Evolutionary conservation across 92 coral and sea anemone species (phyloP).

Genomic region (Scolanthus callimorphus): DNA sequence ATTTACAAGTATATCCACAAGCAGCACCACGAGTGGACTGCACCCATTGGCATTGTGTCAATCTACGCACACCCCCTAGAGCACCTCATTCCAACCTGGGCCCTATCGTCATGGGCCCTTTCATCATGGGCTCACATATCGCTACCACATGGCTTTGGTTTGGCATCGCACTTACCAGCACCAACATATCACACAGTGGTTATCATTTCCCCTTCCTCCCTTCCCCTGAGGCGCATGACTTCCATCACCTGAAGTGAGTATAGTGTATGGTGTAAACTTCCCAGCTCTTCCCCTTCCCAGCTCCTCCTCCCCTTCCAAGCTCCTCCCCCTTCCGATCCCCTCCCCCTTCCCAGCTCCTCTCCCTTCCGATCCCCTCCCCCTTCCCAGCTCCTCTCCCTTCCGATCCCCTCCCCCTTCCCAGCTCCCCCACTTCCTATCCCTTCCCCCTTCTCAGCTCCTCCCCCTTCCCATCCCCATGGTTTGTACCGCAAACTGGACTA

Average conservation of each 20-base stretch:
- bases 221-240: constrained; percentile 98
- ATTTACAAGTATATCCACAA: constrained; percentile 90
- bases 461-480: too few species aligned
- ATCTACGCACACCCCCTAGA: constrained; percentile 92
- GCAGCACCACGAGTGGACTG: constrained; percentile 96
- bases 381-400: too few species aligned
- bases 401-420: too few species aligned
- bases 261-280: too few species aligned
- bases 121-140: constrained; percentile 95
- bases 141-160: constrained; percentile 98
- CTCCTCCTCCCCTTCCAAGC: too few species aligned
- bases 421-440: too few species aligned
- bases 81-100: constrained; percentile 75
- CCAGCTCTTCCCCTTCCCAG: too few species aligned
- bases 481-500: too few species aligned
- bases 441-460: too few species aligned
- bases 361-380: too few species aligned
- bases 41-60: constrained; percentile 84
- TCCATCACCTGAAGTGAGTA: constrained; percentile 95
- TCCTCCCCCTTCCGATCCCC: too few species aligned
- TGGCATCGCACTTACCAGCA: constrained; percentile 66
- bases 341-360: too few species aligned
- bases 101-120: constrained; percentile 83
- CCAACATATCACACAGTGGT: constrained; percentile 92
- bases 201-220: constrained; percentile 94